Base-by-base conservation (phyloP, 2,113 vertebrate genomes). In the Grallaria varia region DNA sequence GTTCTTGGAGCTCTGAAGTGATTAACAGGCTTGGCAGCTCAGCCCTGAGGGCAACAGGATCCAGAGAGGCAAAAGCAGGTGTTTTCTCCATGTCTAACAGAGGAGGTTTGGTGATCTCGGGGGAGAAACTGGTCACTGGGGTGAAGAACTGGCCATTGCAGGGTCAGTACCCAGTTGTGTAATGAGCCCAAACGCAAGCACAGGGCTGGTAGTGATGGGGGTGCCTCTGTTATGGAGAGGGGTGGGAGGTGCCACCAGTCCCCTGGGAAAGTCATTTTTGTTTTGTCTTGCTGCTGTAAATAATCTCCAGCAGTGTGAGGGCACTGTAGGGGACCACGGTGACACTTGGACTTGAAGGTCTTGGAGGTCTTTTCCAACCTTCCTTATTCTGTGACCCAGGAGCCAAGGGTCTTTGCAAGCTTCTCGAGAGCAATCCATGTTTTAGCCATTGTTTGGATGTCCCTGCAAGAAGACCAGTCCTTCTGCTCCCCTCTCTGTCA, bases 1-100 rank as follows among this genome's bases (percentile, higher is more conserved):
- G 85, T 93, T 96, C 93, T 93, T 84, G 89, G 87, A 91, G 88
- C 55, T 87, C 66, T 79, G 87, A 67, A 56, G 58, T 87, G 89
- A 97, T 84, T 91, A 96, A 79, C 89, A 60, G 62, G 37, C 49
- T 88, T 25, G 11, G 81, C 66, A 76, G 33, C 80, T 69, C 35
- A 10, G 76, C 66, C 76, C 50, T 25, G 66, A 94, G 69, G 60
- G 71, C 52, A 56, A 3, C 42, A 52, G 60, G 56, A 83, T 66
- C 16, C 74, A 17, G 31, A 60, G 83, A 80, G 35, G 66, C 7
- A 19, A 73, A 60, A 16, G 23, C 16, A 49, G 58, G 45, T n/a
- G 6, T 87, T 84, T 71, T 42, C 58, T 52, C 24, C 30, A 14
- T 14, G 4, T 84, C 64, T 39, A 3, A 10, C 30, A 19, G 67